Evolutionary conservation across 1,140 invertebrate genomes (phyloP).

Genomic region (Pissodes strobi): DNA sequence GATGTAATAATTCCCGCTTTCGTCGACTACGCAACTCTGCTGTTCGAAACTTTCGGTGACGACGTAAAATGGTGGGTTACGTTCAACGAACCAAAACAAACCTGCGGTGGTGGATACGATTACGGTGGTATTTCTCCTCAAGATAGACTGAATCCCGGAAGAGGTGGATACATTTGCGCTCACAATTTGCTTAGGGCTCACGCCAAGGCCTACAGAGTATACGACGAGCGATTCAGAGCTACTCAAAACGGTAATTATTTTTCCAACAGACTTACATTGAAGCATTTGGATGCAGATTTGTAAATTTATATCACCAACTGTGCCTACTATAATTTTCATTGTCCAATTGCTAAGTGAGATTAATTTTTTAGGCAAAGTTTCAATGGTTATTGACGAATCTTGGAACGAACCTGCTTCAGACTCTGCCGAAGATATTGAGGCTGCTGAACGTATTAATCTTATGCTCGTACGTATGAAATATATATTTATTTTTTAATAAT

Average conservation of each 20-base stretch:
- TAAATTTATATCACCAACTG: too few relatives aligned
- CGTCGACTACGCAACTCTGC: conserved; percentile 64
- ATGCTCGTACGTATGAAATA: conserved; percentile 20
- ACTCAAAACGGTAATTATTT: conserved; percentile 46
- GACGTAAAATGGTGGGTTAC: conserved; percentile 70
- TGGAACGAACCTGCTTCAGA: conserved; percentile 26
- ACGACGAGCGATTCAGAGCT: conserved; percentile 40
- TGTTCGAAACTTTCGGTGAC: conserved; percentile 64
- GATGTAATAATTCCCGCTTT: conserved; percentile 61
- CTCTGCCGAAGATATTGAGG: conserved; percentile 21
- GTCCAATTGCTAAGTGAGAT: too few relatives aligned
- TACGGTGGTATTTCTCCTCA: conserved; percentile 37
- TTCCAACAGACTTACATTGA: too few relatives aligned
- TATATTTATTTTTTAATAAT: too few relatives aligned
- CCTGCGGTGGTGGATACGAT: conserved; percentile 55
- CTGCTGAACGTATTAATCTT: conserved; percentile 19
- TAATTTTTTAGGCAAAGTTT: conserved; percentile 22
- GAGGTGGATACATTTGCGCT: conserved; percentile 44
- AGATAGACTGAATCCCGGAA: conserved; percentile 42
- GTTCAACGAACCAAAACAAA: conserved; percentile 73
- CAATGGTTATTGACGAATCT: conserved; percentile 23
- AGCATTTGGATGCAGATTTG: too few relatives aligned
- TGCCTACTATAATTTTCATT: neutral
- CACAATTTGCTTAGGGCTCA: conserved; percentile 45
- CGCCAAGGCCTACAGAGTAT: conserved; percentile 44